These are phyloP conservation scores for Epinotia nisella DNA, from an alignment of 2,888 invertebrate species.

Conservation along the genomic window DNA sequence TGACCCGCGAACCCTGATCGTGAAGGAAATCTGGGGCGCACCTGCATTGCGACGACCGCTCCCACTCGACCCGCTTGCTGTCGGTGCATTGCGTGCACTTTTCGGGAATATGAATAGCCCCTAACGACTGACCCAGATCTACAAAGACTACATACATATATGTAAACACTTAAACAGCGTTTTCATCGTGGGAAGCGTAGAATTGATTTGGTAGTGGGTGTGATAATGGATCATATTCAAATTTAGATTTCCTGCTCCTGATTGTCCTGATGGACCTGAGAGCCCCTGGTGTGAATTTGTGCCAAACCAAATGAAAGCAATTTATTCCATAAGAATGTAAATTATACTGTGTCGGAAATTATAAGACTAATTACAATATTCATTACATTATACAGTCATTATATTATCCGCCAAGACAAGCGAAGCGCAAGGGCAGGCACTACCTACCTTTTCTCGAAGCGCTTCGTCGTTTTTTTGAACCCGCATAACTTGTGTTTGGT, in stretches of 20 bases:
- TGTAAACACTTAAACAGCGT: too few species aligned
- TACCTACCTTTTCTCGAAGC: too few species aligned
- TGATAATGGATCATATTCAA: conserved; percentile 1
- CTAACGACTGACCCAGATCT: conserved; percentile 6
- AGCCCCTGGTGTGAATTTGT: background rate
- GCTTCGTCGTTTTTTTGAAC: too few species aligned
- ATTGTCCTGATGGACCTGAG: background rate
- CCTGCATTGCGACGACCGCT: conserved; percentile 72
- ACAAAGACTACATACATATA: background rate
- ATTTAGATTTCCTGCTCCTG: background rate
- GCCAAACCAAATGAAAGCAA: too few species aligned
- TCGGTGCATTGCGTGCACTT: conserved; percentile 60
- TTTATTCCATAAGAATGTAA: too few species aligned
- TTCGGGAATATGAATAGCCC: conserved; percentile 34
- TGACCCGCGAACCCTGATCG: conserved; percentile 18
- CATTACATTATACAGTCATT: too few species aligned
- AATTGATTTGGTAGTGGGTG: background rate
- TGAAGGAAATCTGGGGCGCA: conserved; percentile 69
- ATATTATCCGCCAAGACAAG: too few species aligned
- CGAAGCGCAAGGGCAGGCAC: too few species aligned
- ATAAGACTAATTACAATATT: too few species aligned
- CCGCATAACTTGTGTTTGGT: too few species aligned
- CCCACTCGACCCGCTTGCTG: conserved; percentile 64
- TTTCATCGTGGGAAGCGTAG: background rate
- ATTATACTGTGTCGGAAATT: too few species aligned